Evolutionary conservation across 2,113 vertebrate species (phyloP).

Genomic region (Saccopteryx bilineata): DNA sequence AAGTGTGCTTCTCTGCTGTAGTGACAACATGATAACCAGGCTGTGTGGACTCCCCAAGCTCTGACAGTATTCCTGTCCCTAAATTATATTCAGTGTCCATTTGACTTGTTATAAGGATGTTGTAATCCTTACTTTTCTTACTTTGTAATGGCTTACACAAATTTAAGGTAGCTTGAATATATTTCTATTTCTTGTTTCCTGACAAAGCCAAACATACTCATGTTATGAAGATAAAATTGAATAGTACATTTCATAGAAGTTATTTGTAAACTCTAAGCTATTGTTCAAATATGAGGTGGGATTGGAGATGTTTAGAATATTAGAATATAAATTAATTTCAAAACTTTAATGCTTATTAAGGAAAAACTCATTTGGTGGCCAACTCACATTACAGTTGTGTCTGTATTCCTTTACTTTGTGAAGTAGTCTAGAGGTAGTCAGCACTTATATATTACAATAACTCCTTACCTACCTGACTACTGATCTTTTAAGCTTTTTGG

Average conservation of each 20-base stretch:
- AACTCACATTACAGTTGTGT: background rate
- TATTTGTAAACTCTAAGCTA: conserved; percentile 1
- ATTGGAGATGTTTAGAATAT: background rate
- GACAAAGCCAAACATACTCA: background rate
- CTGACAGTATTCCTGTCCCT: background rate
- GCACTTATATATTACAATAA: background rate
- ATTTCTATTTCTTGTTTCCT: background rate
- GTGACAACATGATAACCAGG: background rate
- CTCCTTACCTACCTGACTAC: background rate
- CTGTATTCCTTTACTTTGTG: background rate
- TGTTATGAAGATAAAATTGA: background rate
- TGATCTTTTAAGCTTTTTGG: conserved; percentile 14
- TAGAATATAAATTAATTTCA: background rate
- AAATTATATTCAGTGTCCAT: background rate
- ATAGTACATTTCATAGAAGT: background rate
- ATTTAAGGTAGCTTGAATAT: background rate
- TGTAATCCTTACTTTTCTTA: background rate
- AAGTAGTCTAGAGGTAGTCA: background rate
- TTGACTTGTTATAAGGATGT: background rate
- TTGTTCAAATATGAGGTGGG: background rate
- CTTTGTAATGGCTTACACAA: background rate
- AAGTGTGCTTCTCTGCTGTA: background rate
- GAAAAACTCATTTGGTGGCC: background rate
- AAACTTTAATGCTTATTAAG: conserved; percentile 28
- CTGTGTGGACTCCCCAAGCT: background rate